These are phyloP conservation scores for Sipha flava DNA, from an alignment of 1,140 invertebrate genomes.

Conservation along the genomic window DNA sequence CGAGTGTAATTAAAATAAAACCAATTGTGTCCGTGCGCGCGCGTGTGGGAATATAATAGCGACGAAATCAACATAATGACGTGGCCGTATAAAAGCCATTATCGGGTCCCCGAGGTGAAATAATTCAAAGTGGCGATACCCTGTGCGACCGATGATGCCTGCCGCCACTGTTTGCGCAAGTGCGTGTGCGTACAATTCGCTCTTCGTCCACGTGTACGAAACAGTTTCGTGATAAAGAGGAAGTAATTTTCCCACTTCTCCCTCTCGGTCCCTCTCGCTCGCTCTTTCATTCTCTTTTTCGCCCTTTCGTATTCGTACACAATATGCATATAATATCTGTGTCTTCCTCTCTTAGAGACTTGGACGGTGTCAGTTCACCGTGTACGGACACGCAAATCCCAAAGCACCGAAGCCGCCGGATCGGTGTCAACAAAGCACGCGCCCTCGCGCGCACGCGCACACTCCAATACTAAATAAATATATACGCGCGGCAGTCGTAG, in stretches of 20 bases:
- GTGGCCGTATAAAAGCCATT: conserved; percentile 4
- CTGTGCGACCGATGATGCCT: background rate
- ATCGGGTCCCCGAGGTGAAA: conserved; percentile 26
- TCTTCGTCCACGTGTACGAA: background rate
- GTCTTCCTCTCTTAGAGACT: too few relatives aligned
- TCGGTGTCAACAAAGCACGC: background rate
- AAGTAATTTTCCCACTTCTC: background rate
- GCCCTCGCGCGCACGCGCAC: too few relatives aligned
- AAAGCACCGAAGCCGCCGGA: background rate
- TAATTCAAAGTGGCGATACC: conserved; percentile 28
- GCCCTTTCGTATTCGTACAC: too few relatives aligned
- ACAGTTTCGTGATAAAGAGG: background rate
- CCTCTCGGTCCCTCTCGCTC: background rate
- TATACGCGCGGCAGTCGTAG: background rate
- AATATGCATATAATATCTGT: background rate
- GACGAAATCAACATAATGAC: conserved; percentile 15
- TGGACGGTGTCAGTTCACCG: background rate
- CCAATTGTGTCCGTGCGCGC: background rate
- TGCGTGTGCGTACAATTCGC: too few relatives aligned
- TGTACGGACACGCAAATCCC: conserved; percentile 19
- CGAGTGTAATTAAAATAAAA: conserved; percentile 1
- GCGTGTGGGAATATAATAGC: background rate
- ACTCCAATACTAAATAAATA: background rate
- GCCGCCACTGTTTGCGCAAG: background rate
- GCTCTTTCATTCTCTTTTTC: too few relatives aligned